Percentiles rank a stretch among this genome's conserved stretches.
Evolutionary conservation across 2,797 vertebrate genomes (phyloP).

Genomic region (Spheniscus humboldti): DNA sequence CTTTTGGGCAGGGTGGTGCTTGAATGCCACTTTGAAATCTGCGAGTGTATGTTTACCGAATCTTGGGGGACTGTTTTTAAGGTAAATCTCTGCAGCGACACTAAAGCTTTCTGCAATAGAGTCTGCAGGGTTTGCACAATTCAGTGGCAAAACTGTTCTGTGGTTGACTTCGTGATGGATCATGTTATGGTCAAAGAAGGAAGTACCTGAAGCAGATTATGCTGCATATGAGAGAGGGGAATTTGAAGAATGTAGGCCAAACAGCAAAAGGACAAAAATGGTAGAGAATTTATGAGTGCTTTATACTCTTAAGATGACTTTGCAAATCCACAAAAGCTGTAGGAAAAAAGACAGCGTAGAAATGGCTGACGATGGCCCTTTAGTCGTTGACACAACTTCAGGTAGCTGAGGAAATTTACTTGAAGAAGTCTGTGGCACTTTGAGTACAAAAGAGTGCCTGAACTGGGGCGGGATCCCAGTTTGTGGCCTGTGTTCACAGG

Average conservation of each 20-base stretch:
- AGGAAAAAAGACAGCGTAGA: neutral
- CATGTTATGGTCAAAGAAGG: neutral
- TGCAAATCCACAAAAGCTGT: neutral
- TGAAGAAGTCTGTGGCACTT: neutral
- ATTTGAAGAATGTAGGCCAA: neutral
- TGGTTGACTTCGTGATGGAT: neutral
- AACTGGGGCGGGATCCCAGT: neutral
- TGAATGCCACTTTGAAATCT: neutral
- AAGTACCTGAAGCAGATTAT: neutral
- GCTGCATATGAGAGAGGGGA: neutral
- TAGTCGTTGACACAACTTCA: neutral
- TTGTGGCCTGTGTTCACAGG: accelerated
- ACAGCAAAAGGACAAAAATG: neutral
- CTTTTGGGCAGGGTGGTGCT: neutral
- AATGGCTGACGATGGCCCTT: neutral
- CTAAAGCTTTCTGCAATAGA: neutral
- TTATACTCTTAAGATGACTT: neutral
- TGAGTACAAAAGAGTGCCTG: neutral
- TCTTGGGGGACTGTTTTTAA: neutral
- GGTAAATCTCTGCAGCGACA: neutral
- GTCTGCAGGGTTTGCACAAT: neutral
- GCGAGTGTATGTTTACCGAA: neutral
- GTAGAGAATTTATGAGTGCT: neutral
- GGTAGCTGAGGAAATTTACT: neutral
- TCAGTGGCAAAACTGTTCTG: neutral